These are phyloP conservation scores for Drosophila ochracea DNA, from an alignment of 2,888 invertebrate genomes.

Conservation along the genomic window DNA sequence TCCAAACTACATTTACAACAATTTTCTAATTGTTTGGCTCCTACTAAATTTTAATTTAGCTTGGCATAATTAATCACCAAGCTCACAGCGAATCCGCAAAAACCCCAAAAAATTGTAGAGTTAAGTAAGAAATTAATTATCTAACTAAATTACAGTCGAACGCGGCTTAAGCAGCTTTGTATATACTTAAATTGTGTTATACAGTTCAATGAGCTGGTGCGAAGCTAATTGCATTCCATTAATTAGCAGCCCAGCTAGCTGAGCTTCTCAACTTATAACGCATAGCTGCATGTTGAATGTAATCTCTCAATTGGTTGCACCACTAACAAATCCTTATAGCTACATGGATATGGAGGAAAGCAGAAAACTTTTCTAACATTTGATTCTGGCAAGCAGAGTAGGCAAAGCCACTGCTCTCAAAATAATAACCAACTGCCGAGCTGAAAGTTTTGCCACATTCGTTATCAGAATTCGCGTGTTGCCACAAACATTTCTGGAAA, in stretches of 20 bases:
- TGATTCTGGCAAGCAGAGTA: background rate
- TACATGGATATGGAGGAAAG: background rate
- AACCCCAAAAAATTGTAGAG: background rate
- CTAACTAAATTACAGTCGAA: background rate
- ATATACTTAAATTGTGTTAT: slow-evolving; percentile 29
- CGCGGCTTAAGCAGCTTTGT: background rate
- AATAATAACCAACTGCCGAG: background rate
- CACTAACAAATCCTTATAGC: background rate
- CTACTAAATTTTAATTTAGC: background rate
- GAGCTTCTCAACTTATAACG: background rate
- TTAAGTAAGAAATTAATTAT: background rate
- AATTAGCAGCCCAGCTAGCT: slow-evolving; percentile 31
- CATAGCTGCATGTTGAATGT: slow-evolving; percentile 12
- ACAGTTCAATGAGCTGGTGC: slow-evolving; percentile 48
- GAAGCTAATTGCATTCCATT: slow-evolving; percentile 57
- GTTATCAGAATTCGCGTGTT: background rate
- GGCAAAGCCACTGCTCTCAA: background rate
- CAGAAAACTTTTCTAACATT: background rate
- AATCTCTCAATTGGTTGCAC: slow-evolving; percentile 4
- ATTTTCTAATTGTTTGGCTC: too few species aligned
- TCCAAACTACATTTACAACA: background rate
- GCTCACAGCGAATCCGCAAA: background rate
- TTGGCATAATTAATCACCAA: background rate
- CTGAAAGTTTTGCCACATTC: background rate
- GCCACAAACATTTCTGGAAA: background rate